Percentiles rank a stretch among this genome's conserved stretches.
Evolutionary conservation across 37 sponge, comb jelly and placozoan species (phyloP).

Genomic region (Crambe crambe): DNA sequence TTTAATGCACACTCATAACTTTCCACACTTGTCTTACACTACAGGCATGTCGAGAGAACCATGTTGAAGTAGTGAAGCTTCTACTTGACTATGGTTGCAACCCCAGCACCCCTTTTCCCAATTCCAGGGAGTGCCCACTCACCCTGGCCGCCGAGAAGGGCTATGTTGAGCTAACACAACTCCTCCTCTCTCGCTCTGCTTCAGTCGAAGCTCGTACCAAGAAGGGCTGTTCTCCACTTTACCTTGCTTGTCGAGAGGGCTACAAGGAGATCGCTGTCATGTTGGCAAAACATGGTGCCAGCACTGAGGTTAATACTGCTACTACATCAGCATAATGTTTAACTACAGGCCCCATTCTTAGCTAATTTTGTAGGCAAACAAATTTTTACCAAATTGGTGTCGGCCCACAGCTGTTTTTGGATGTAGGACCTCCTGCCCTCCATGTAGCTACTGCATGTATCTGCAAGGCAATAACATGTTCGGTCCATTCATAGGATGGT

Average conservation of each 20-base stretch:
- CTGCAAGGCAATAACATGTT: no score
- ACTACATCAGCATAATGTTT: no score
- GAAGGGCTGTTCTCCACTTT: constrained; percentile 98
- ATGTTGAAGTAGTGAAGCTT: constrained; percentile 92
- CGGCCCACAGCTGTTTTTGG: no score
- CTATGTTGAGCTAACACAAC: constrained; percentile 72
- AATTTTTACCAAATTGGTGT: no score
- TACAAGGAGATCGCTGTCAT: constrained; percentile 77
- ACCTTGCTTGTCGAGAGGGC: constrained; percentile 91
- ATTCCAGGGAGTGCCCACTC: constrained; percentile 90
- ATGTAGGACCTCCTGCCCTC: no score
- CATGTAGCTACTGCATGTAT: no score
- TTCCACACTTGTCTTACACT: background rate
- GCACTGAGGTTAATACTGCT: constrained; percentile 72
- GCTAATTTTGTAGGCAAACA: no score
- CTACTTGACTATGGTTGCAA: constrained; percentile 96
- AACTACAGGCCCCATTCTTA: no score
- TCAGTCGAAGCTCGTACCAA: constrained; percentile 93
- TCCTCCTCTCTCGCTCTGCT: constrained; percentile 81
- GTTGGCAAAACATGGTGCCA: constrained; percentile 76
- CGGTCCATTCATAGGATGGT: no score
- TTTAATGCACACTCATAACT: constrained; percentile 11
- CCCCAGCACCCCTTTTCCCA: constrained; percentile 94
- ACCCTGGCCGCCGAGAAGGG: constrained; percentile 98
- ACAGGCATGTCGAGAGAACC: constrained; percentile 98